Base-by-base conservation (phyloP, 2,113 vertebrate genomes). In the Hippocampus zosterae region DNA sequence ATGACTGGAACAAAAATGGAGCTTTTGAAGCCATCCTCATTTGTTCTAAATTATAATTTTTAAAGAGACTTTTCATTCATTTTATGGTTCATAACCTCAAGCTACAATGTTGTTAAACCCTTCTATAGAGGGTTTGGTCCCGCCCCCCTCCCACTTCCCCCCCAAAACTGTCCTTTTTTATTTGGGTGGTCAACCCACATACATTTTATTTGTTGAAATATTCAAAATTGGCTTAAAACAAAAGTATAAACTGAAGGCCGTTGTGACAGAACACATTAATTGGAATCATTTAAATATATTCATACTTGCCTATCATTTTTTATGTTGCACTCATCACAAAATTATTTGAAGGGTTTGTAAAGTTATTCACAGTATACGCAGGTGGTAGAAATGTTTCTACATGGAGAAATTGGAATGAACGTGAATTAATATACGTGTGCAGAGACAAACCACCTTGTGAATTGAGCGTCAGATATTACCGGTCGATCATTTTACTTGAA, bases 311-410 rank as follows among this genome's bases (percentile, higher is more conserved):
- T 72, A 55, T 77, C 21, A 59, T 27, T 80, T 5, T 69, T 76
- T 85, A 82, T 70, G 33, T 85, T 85, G 78, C 59, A 76, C 77
- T 84, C 42, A 67, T 81, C 89, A 88, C 56, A 89, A 90, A 88
- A 86, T 84, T 7, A 27, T n/a, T 64, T 44, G 3, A 88, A 90
- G 82, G 68, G 81, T 87, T 80, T 88, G 77, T 72, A 90, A 88
- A 86, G 79, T 76, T 88, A 88, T 91, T 90, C 88, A 91, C 88
- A 91, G 91, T 91, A 89, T 86, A 73, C 42, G 78, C 74, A 86
- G 85, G 89, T 89, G 86, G 84, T 88, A 84, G 71, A 82, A 81
- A 74, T 79, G 81, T 86, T 87, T 88, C 79, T 78, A 84, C 83
- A 76, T 67, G 64, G 84, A 88, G 84, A 87, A 90, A 89, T 83